Conservation (phyloP, 2,797 vertebrate species). For the Manis crassicaudata region DNA sequence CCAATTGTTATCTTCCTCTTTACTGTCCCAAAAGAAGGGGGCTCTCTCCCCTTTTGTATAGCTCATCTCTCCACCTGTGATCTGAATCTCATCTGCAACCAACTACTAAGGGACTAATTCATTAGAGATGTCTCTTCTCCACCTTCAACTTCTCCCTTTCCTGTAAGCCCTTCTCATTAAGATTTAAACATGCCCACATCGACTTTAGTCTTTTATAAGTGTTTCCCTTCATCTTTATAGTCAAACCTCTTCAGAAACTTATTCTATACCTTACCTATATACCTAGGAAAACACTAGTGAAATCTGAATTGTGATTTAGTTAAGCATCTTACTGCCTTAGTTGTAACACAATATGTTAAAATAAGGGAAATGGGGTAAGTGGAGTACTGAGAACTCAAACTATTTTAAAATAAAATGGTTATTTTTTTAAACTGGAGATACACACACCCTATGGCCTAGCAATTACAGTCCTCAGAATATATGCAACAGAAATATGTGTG, state of each 20-base stretch:
- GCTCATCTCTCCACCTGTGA: not conserved
- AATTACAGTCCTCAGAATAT: conserved; percentile 2
- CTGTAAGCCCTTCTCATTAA: not conserved
- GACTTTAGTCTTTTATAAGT: not conserved
- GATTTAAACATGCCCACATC: not conserved
- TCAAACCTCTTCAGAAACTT: not conserved
- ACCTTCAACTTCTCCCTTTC: not conserved
- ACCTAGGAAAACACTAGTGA: not conserved
- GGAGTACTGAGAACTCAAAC: not conserved
- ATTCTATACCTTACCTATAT: not conserved
- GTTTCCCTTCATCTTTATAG: not conserved
- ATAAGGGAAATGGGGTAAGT: not conserved
- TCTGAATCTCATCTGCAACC: not conserved
- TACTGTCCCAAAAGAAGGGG: not conserved
- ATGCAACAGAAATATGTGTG: not conserved
- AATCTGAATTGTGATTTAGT: not conserved
- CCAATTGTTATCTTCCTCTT: not conserved
- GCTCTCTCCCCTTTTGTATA: not conserved
- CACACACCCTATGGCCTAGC: not conserved
- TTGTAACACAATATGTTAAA: not conserved
- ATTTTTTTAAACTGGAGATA: not conserved
- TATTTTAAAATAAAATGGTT: conserved; percentile 13
- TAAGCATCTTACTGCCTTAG: not conserved
- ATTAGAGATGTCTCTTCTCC: not conserved
- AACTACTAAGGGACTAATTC: not conserved